Conservation (phyloP, 1,140 invertebrate genomes). For the Neotoxoptera formosana region DNA sequence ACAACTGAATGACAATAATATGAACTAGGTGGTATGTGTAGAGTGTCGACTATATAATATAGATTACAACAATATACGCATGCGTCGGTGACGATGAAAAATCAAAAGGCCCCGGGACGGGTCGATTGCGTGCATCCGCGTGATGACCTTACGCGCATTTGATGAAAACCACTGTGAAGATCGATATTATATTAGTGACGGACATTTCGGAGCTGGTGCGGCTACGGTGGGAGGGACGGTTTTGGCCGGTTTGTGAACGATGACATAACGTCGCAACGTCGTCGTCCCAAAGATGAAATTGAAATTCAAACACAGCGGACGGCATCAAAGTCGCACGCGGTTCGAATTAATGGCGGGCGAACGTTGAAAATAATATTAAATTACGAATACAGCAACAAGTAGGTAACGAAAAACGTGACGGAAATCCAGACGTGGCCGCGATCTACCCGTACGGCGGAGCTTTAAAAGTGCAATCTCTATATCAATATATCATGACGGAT, state of each 20-base stretch:
- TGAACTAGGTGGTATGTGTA: neutral
- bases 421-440: neutral
- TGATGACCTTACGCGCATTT: neutral
- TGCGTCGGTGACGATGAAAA: slow-evolving; percentile 1
- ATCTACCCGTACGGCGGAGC: neutral
- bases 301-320: neutral
- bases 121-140: neutral
- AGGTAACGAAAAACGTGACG: neutral
- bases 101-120: neutral
- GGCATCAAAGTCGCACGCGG: neutral
- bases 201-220: neutral
- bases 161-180: neutral
- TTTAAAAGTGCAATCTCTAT: neutral
- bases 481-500: too few species aligned
- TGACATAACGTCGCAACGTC: neutral
- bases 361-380: neutral
- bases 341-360: too few species aligned
- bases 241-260: neutral
- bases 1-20: neutral
- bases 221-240: neutral
- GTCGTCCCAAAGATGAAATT: neutral
- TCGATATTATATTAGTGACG: neutral
- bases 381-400: neutral
- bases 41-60: neutral
- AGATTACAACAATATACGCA: neutral